Base-by-base conservation (phyloP, 2,888 invertebrate genomes). In the Cantharis nigra region DNA sequence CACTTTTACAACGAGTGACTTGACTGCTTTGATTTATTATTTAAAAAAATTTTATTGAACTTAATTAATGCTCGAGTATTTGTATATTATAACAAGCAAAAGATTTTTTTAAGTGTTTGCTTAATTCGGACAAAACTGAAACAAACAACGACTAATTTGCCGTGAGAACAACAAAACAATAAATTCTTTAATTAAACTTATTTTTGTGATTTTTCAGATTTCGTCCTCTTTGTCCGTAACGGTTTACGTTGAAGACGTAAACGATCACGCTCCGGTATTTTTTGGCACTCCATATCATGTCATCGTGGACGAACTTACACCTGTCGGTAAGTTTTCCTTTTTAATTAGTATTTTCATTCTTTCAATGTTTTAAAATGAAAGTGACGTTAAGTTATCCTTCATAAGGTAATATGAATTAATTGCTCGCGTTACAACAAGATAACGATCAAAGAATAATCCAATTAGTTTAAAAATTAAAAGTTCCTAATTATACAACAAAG, bases 161-260 rank as follows among this genome's bases (percentile, higher is more conserved):
- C 49, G 49, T 49, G 49, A 49, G 49, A 49, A 49, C n/a, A 49
- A 49, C 7, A 49, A n/a, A 7, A 49, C 49, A 49, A 49, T 49
- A n/a, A 49, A 49, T n/a, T 7, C n/a, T 7, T 49, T 7, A n/a
- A n/a, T 5, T 13, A 5, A n/a, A 49, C 9, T n/a, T n/a, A 4
- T 33, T 13, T 49, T n/a, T 49, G 2, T 7, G 16, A 23, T 64
- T 83, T 87, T 88, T 30, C 89, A 96, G 96, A 94, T 95, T 84
- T 94, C 95, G 74, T 94, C 94, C 71, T 96, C 94, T 82, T 90
- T 96, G 20, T 95, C 95, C 2, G 94, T 96, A 80, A 96, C 96
- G 4, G 95, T 96, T 5, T 96, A 96, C 87, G 94, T 97, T 7
- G 96, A 96, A 87, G 96, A 97, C 85, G 91, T 96, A 64, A 97